Base-by-base conservation (phyloP, 2,113 vertebrate genomes). In the Antechinus flavipes region DNA sequence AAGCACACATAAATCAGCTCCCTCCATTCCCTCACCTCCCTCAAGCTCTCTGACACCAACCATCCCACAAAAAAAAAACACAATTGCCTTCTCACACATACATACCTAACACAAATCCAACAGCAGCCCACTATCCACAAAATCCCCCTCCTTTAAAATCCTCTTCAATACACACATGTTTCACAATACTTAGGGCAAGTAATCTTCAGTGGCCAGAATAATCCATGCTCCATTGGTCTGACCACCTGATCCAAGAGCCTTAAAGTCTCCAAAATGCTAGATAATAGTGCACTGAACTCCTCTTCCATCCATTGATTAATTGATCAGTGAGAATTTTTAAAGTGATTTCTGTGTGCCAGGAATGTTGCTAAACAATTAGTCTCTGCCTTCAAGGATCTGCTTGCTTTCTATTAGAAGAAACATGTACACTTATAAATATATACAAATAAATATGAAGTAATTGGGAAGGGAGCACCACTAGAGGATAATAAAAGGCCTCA, bases 1-100 rank as follows among this genome's bases (percentile, higher is more conserved):
- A 46, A 54, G 76, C n/a, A 8, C 47, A 53, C 7, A 14, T 0
- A 0, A 2, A 24, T 8, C 8, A 0, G 0, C 53, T 47, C 54
- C 9, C 1, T 19, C 54, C 25, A 8, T 9, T 56, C n/a, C 49
- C 52, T n/a, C 3, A 0, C 14, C 3, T 47, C 52, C 35, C 5
- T 0, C 52, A 49, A 1, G 52, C 6, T 61, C 58, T 42, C 68
- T 42, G 35, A 42, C 6, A 42, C 68, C 30, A 53, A 50, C 3
- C 1, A 5, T 22, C 54, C 58, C 3, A 49, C 46, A 54, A 1
- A 23, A 89, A 54, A 14, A 54, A n/a, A 14, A 35, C 30, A 35
- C 30, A 35, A 11, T 27, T 25, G 23, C 50, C 76, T 54, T 25
- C 49, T 0, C 42, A 25, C 10, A 19, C 23, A 12, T 0, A 9